These are phyloP conservation scores for Punctoribates punctum DNA, from an alignment of 2,888 invertebrate genomes.

Conservation along the genomic window DNA sequence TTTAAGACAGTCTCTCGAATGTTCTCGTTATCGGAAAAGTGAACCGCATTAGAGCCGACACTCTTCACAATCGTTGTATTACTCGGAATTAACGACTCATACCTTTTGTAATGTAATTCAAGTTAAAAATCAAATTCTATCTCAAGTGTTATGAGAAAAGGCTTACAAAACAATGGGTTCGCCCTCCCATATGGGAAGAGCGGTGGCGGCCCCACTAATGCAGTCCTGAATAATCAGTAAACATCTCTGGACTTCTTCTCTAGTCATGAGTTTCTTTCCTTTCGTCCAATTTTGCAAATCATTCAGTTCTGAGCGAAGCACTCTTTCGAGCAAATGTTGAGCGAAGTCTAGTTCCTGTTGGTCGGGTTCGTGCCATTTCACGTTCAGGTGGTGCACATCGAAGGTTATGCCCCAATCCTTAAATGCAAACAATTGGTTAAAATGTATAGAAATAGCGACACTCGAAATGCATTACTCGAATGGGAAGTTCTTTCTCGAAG, in stretches of 20 bases:
- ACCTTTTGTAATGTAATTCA: background rate
- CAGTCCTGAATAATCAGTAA: conserved; percentile 66
- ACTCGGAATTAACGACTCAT: conserved; percentile 9
- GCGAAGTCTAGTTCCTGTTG: conserved; percentile 66
- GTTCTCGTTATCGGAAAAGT: conserved; percentile 11
- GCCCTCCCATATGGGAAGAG: conserved; percentile 69
- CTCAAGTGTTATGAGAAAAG: background rate
- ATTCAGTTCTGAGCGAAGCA: conserved; percentile 63
- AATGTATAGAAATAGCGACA: too few relatives aligned
- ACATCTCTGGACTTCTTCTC: conserved; percentile 66
- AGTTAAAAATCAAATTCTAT: conserved; percentile 47
- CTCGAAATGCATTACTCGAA: conserved; percentile 55
- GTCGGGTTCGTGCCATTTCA: conserved; percentile 74
- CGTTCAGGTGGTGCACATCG: conserved; percentile 62
- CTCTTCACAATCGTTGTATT: background rate
- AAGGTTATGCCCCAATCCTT: conserved; percentile 75
- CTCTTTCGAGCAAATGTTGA: conserved; percentile 59
- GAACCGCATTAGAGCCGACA: conserved; percentile 6
- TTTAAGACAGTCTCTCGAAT: conserved; percentile 19
- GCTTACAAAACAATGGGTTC: conserved; percentile 51
- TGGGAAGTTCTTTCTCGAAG: conserved; percentile 66
- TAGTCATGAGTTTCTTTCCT: conserved; percentile 55
- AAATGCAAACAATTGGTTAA: too few relatives aligned
- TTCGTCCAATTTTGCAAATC: conserved; percentile 60
- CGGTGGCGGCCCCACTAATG: conserved; percentile 63